Evolutionary conservation across 2,888 invertebrate species (phyloP).

Genomic region (Caenorhabditis sp.): DNA sequence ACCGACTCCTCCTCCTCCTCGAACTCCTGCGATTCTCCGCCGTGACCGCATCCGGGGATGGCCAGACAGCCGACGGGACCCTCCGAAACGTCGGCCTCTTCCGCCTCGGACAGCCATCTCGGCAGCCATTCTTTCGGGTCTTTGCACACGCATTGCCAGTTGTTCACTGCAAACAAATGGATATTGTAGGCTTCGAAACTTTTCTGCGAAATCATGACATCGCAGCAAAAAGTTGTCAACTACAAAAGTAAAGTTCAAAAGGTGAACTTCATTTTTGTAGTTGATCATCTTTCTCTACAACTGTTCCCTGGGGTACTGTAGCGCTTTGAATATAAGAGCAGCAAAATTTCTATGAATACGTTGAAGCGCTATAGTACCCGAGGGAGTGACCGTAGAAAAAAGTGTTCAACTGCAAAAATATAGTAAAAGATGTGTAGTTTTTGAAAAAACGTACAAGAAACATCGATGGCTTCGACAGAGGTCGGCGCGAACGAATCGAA

Average conservation of each 20-base stretch:
- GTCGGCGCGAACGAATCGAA: slow-evolving; percentile 69
- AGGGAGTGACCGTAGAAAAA: no score
- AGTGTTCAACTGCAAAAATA: no score
- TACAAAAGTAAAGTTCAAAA: no score
- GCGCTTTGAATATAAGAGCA: no score
- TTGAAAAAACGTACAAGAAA: slow-evolving; percentile 66
- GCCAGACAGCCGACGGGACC: slow-evolving; percentile 65
- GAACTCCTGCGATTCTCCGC: slow-evolving; percentile 5
- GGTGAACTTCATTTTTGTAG: no score
- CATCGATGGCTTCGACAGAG: slow-evolving; percentile 72
- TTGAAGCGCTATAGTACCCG: no score
- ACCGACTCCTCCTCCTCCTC: slow-evolving; percentile 34
- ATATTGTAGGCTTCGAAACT: background rate
- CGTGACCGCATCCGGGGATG: slow-evolving; percentile 49
- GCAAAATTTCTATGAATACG: no score
- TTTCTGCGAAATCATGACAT: no score
- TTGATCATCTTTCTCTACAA: background rate
- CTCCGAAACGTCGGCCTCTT: slow-evolving; percentile 67
- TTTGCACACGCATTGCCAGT: slow-evolving; percentile 75
- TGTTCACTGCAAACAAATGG: slow-evolving; percentile 67
- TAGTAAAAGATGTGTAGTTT: background rate
- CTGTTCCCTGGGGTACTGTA: no score
- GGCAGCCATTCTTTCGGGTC: slow-evolving; percentile 73
- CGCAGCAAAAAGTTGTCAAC: no score
- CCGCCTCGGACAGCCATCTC: slow-evolving; percentile 69